Evolutionary conservation across 2,797 vertebrate genomes (phyloP), one percentile per base, ranked within the genome.

Genomic region (Nyctalus aviator): DNA sequence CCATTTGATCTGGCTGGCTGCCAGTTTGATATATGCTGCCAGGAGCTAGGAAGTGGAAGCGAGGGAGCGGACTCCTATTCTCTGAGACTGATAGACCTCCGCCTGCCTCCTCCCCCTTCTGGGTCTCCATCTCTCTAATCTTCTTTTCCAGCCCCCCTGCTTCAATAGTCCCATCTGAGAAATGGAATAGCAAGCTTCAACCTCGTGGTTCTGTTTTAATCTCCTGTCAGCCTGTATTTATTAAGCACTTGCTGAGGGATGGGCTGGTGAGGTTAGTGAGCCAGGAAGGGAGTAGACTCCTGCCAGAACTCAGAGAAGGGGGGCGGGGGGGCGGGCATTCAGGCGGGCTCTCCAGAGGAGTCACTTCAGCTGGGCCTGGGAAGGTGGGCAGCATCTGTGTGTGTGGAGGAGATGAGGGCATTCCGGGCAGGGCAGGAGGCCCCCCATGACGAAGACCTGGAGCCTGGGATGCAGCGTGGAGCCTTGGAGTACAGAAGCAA

Each of bases 401-500:
- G 8, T 27, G 50, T 57, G 46, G 64, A 57, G 4, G 27, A 81
- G 48, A 23, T 35, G 2, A 18, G 35, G 20, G 21, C 10, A 0
- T 86, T 78, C 41, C n/a, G 71, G 72, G 82, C 17, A 84, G 71
- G 72, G 82, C 17, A 84, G 90, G 72, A 66, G 20, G 4, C 21
- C 12, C 4, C 2, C 12, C 18, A 0, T n/a, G 55, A 62, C 0
- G 68, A 64, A 76, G 20, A 12, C 2, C 53, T 11, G 18, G 18
- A 37, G 53, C 18, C 14, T 1, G 25, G 23, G 7, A 10, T 53
- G 41, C 25, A 66, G 53, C 17, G 3, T 13, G 13, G n/a, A 59
- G 44, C n/a, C 23, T 1, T 32, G 5, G 14, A 9, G 46, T 73
- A 2, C 3, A 20, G 14, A 72, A 35, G 50, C n/a, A 15, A 0